A percentile compares a stretch with the other conserved stretches of the same genome.
Conservation (phyloP, 2,888 invertebrate genomes). For the Microdon myrmicae region DNA sequence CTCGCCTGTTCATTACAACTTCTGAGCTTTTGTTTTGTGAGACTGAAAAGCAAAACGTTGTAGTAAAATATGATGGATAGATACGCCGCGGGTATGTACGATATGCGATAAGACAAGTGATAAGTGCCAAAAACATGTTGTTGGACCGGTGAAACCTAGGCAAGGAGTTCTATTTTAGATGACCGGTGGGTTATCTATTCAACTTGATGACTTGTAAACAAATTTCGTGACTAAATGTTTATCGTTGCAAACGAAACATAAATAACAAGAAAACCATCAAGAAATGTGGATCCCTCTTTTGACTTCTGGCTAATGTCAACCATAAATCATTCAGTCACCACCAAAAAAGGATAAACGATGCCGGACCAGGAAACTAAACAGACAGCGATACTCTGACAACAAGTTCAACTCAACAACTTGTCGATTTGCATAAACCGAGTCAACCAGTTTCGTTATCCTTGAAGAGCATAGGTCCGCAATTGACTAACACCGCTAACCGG, state of each 20-base stretch:
- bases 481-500: too few species aligned
- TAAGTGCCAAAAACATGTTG: too few species aligned
- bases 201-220: too few species aligned
- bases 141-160: too few species aligned
- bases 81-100: too few species aligned
- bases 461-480: conserved; percentile 19
- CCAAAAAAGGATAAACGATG: neutral
- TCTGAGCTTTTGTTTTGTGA: neutral
- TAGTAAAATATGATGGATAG: too few species aligned
- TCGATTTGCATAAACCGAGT: conserved; percentile 46
- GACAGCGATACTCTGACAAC: too few species aligned
- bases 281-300: conserved; percentile 2
- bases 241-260: conserved; percentile 1
- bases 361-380: too few species aligned
- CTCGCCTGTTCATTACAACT: neutral
- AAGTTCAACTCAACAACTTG: conserved; percentile 28
- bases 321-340: conserved; percentile 35
- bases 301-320: conserved; percentile 18
- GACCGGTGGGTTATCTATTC: too few species aligned
- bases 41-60: too few species aligned
- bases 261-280: conserved; percentile 6
- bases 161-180: too few species aligned
- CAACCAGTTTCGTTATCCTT: conserved; percentile 45
- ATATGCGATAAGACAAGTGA: too few species aligned
- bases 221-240: conserved; percentile 12